phyloP scores from a whole-genome alignment of 53 echinoderm and acorn worm genomes.

The Echinarachnius parma region DNA sequence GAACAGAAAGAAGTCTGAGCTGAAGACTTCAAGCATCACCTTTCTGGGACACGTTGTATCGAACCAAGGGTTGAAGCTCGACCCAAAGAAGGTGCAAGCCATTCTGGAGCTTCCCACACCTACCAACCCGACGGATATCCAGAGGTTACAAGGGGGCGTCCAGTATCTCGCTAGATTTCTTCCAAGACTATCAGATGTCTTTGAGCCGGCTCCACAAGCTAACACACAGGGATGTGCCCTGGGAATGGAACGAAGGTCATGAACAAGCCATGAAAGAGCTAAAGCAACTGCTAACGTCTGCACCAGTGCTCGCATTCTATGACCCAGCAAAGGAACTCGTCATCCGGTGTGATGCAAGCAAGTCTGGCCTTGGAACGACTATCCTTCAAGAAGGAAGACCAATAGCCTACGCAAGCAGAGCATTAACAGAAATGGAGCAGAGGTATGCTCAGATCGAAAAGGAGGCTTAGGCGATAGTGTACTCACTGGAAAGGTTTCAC shows the following conservation, averaged over 20 bases:
- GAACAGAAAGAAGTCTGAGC: slow-evolving; percentile 37
- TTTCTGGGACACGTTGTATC: slow-evolving; percentile 56
- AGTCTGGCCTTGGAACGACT: slow-evolving; percentile 38
- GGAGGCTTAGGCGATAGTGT: slow-evolving; percentile 52
- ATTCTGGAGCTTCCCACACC: slow-evolving; percentile 23
- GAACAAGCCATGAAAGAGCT: slow-evolving; percentile 20
- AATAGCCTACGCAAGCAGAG: slow-evolving; percentile 38
- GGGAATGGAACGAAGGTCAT: slow-evolving; percentile 41
- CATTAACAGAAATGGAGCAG: slow-evolving; percentile 28
- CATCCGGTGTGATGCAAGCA: slow-evolving; percentile 49
- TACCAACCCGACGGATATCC: slow-evolving; percentile 9
- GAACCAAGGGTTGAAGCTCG: slow-evolving; percentile 49
- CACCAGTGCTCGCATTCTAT: slow-evolving; percentile 49
- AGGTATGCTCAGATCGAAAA: slow-evolving; percentile 56
- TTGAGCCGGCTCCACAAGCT: slow-evolving; percentile 22
- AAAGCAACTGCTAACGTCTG: neutral
- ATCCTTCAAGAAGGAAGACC: slow-evolving; percentile 38
- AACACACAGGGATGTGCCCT: slow-evolving; percentile 41
- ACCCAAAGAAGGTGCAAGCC: slow-evolving; percentile 49
- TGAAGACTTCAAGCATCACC: slow-evolving; percentile 27
- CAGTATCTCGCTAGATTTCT: slow-evolving; percentile 6
- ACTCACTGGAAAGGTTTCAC: slow-evolving; percentile 52
- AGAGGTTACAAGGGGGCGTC: neutral
- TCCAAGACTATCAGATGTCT: neutral
- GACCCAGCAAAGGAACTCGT: slow-evolving; percentile 16